Conservation (phyloP, 2,888 invertebrate genomes). For the Andrena chrysosceles region DNA sequence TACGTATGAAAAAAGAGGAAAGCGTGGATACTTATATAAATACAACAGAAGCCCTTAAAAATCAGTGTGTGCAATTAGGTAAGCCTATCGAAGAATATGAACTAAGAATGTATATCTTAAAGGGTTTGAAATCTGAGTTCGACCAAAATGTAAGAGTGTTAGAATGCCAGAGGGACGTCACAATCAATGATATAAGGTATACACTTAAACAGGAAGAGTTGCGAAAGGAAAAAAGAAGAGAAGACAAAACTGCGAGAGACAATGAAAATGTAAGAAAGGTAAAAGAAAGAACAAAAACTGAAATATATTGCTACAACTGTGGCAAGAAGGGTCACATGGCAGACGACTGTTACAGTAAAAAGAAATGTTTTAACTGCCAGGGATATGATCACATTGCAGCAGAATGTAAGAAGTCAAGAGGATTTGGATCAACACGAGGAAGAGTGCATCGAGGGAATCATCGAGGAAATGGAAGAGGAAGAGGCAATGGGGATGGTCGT, state of each 20-base stretch:
- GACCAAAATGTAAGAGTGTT: conserved; percentile 12
- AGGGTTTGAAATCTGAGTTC: not conserved
- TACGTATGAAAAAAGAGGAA: conserved; percentile 21
- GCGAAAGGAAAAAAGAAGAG: not conserved
- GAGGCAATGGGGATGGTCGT: not conserved
- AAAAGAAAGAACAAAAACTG: not conserved
- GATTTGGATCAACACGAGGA: not conserved
- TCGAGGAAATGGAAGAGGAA: not conserved
- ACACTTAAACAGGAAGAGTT: not conserved
- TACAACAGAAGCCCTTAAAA: conserved; percentile 19
- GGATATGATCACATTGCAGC: not conserved
- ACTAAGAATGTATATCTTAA: conserved; percentile 24
- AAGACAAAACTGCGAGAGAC: not conserved
- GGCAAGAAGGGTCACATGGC: not conserved
- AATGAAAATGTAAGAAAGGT: not conserved
- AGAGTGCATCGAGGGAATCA: not conserved
- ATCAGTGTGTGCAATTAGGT: conserved; percentile 29
- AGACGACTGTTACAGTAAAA: not conserved
- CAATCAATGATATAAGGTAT: too few species aligned
- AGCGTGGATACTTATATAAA: conserved; percentile 18
- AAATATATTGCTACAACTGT: not conserved
- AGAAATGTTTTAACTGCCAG: not conserved
- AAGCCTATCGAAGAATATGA: conserved; percentile 29
- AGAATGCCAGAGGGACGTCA: too few species aligned
- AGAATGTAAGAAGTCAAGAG: not conserved